Evolutionary conservation across 2,797 vertebrate genomes (phyloP).

Genomic region (Sebastes diploproa): DNA sequence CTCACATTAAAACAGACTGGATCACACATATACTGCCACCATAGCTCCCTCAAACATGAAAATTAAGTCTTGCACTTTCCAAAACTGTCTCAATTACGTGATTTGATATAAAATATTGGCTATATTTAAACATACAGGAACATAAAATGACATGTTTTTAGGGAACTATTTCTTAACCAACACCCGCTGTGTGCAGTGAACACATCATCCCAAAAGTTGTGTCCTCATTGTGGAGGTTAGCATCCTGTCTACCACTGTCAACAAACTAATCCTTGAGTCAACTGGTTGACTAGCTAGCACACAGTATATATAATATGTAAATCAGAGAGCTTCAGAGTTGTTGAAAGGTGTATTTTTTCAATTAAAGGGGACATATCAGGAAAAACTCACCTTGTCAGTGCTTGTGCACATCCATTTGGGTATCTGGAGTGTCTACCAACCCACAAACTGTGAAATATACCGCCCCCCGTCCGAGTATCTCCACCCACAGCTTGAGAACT

Average conservation of each 20-base stretch:
- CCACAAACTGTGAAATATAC: no score
- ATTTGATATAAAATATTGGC: background rate
- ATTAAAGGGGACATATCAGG: no score
- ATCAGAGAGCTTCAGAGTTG: background rate
- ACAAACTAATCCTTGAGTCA: background rate
- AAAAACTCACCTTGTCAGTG: no score
- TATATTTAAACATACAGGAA: background rate
- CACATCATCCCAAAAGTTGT: background rate
- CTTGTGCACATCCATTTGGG: no score
- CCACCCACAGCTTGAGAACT: background rate
- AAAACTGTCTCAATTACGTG: background rate
- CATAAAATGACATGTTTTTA: background rate
- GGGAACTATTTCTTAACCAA: background rate
- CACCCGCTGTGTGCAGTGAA: no score
- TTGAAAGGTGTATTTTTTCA: background rate
- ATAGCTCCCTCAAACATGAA: background rate
- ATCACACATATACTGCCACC: background rate
- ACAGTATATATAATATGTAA: background rate
- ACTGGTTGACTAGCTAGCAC: background rate
- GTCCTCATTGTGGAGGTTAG: background rate
- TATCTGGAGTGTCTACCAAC: no score
- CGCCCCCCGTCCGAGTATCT: background rate
- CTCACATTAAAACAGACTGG: background rate
- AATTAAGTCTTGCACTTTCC: background rate
- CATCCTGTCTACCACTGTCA: no score